Base-by-base conservation (phyloP, 2,888 invertebrate genomes). In the Ctena decussata region DNA sequence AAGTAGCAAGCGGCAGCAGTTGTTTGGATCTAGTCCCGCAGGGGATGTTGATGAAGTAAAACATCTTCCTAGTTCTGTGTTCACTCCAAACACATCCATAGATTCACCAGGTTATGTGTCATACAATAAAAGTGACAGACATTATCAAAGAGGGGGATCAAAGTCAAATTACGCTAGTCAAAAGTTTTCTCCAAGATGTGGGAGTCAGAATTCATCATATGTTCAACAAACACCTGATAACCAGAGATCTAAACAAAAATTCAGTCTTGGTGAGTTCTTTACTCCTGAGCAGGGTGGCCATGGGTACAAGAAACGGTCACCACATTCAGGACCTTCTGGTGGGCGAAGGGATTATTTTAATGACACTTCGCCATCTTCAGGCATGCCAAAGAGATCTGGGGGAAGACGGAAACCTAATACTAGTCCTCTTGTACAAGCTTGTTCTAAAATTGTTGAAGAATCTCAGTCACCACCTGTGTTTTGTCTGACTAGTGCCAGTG, bases 211-310 rank as follows among this genome's bases (percentile, higher is more conserved):
- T 32, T 82, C 86, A 75, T 73, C 72, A n/a, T 84, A 90, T 78
- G 74, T 37, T 30, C 84, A 89, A 49, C 84, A 82, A 24, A 86
- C 89, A 3, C 89, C 89, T n/a, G 89, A 89, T 27, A 75, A 84
- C 37, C 84, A 84, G 24, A 78, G 91, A 49, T 90, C 92, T 8
- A 91, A 91, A 82, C 92, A 94, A 46, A 91, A 91, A 78, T 85
- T 92, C n/a, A 90, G 90, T 85, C 85, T 94, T 11, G 93, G 92
- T n/a, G 94, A 93, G 78, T 94, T 92, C 77, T 84, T 94, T 60
- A 89, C 92, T 0, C 92, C 39, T 12, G 53, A 73, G 37, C 60
- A 77, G n/a, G 69, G 72, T 73, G 53, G 82, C 32, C 77, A 83
- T n/a, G 46, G 73, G 12, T 90, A 86, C 80, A 92, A 87, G 77